Conservation (phyloP, 2,113 vertebrate species). For the Laticauda laticaudata region DNA sequence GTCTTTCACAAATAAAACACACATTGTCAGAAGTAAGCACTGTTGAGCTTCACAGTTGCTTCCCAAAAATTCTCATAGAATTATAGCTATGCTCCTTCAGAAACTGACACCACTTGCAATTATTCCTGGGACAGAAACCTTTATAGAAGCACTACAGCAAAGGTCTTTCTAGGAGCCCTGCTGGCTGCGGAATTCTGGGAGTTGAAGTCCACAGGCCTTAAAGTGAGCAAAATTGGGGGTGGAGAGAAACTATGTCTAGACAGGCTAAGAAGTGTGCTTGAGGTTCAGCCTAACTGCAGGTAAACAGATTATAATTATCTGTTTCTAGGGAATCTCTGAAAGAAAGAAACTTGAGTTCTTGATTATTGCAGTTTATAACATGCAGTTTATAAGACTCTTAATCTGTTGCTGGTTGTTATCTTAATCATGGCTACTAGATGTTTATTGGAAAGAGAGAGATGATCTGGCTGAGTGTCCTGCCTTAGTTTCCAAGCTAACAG, state of each 20-base stretch:
- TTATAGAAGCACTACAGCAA: not conserved
- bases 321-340: not conserved
- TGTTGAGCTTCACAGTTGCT: not conserved
- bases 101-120: not conserved
- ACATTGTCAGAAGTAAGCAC: not conserved
- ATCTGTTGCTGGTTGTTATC: not conserved
- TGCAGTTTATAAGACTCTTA: not conserved
- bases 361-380: not conserved
- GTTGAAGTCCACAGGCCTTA: not conserved
- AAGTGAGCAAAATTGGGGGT: not conserved
- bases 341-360: not conserved
- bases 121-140: not conserved
- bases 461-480: not conserved
- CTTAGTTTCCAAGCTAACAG: not conserved
- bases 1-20: not conserved
- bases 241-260: no score
- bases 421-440: not conserved
- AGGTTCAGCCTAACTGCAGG: not conserved
- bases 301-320: not conserved
- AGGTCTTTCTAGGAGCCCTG: not conserved
- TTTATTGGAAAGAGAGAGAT: not conserved
- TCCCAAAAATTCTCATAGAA: not conserved
- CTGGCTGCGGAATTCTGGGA: not conserved
- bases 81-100: not conserved
- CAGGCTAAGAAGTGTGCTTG: not conserved